Conservation (phyloP, 2,797 vertebrate genomes). For the Hydrolagus colliei region DNA sequence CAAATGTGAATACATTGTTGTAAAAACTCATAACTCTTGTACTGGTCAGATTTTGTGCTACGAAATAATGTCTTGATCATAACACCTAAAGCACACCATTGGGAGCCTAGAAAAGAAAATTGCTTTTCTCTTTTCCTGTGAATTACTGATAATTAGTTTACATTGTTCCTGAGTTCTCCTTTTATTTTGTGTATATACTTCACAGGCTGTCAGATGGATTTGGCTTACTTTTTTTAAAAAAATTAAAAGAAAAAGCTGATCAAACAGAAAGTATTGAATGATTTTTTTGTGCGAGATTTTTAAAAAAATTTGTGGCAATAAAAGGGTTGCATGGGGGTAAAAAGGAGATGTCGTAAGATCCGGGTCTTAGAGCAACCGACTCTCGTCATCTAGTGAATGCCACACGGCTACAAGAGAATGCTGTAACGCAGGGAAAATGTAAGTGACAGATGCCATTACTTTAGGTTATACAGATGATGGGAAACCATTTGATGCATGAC, state of each 20-base stretch:
- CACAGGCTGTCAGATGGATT: neutral
- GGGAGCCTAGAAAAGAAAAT: neutral
- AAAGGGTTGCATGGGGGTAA: neutral
- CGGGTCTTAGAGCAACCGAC: neutral
- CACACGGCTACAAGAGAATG: neutral
- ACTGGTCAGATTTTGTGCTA: neutral
- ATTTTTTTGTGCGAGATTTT: neutral
- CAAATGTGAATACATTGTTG: neutral
- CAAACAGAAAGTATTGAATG: neutral
- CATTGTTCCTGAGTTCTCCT: neutral
- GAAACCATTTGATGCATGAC: neutral
- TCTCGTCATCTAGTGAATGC: neutral
- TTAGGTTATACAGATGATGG: constrained; percentile 12
- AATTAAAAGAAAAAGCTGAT: neutral
- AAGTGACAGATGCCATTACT: constrained; percentile 1
- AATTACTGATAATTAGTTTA: neutral
- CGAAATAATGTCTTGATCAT: neutral
- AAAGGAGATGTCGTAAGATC: neutral
- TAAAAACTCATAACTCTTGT: neutral
- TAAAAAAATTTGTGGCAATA: neutral
- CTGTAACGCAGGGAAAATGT: neutral
- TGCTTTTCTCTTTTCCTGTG: neutral
- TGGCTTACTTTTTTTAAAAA: neutral
- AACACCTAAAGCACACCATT: neutral
- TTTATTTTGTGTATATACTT: neutral